Conservation (phyloP, 2,888 invertebrate genomes). For the Glaucopsyche alexis region DNA sequence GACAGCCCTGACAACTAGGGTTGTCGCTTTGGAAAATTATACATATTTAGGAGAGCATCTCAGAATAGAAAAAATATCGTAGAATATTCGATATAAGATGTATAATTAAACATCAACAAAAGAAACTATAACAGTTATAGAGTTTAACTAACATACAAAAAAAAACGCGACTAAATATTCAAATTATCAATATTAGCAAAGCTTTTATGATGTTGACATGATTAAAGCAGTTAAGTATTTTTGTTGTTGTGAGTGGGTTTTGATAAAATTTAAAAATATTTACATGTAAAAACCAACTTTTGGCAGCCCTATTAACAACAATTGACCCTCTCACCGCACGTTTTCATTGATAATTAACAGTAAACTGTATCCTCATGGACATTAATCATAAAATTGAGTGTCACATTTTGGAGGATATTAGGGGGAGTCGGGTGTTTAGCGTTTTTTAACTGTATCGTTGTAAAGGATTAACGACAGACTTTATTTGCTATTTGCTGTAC, state of each 20-base stretch:
- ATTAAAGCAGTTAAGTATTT: too few relatives aligned
- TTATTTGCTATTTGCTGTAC: constrained; percentile 16
- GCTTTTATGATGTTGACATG: too few relatives aligned
- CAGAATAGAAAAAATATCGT: background rate
- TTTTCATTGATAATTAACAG: constrained; percentile 50
- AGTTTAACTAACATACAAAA: too few relatives aligned
- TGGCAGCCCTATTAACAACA: constrained; percentile 38
- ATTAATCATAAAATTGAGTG: constrained; percentile 48
- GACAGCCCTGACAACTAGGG: constrained; percentile 45
- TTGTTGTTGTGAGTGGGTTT: background rate
- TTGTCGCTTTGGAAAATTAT: background rate
- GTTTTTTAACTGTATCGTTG: constrained; percentile 60
- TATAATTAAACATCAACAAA: too few relatives aligned
- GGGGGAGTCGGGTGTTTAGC: constrained; percentile 54
- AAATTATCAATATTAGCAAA: too few relatives aligned
- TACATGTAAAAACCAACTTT: constrained; percentile 5
- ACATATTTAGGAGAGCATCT: background rate
- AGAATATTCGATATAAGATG: too few relatives aligned
- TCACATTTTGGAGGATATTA: constrained; percentile 37
- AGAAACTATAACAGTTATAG: too few relatives aligned
- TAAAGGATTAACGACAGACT: constrained; percentile 38
- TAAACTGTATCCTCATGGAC: constrained; percentile 48
- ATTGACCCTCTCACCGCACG: constrained; percentile 63
- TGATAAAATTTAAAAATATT: too few relatives aligned
- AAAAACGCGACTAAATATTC: too few relatives aligned